Conservation (phyloP, 2,797 vertebrate species). For the Galago senegalensis region DNA sequence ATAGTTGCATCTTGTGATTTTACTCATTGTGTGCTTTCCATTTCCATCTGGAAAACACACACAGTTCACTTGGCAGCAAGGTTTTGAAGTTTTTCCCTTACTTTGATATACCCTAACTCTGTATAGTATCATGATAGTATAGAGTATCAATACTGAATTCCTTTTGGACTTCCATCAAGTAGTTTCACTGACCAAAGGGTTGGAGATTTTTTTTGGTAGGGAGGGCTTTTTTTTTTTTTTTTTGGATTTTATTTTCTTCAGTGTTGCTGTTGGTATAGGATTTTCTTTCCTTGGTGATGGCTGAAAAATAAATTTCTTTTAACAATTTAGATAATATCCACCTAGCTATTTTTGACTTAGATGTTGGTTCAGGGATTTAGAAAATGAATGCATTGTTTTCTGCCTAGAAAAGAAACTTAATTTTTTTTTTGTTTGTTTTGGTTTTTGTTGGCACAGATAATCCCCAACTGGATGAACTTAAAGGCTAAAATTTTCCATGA, state of each 20-base stretch:
- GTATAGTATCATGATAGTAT: neutral
- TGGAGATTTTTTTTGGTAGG: neutral
- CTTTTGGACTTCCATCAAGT: neutral
- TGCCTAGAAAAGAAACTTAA: conserved; percentile 72
- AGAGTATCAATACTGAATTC: neutral
- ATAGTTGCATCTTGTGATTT: conserved; percentile 21
- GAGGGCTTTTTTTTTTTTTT: neutral
- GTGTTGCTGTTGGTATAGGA: conserved; percentile 1
- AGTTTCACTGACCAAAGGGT: conserved; percentile 33
- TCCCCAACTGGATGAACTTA: conserved; percentile 80
- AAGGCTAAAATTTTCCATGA: conserved; percentile 85
- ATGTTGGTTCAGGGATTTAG: conserved; percentile 75
- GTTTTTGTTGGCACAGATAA: conserved; percentile 81
- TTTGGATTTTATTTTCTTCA: neutral
- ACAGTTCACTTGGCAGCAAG: neutral
- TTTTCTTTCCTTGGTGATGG: conserved; percentile 63
- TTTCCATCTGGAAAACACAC: conserved; percentile 15
- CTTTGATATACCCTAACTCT: neutral
- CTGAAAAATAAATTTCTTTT: conserved; percentile 74
- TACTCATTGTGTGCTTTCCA: neutral
- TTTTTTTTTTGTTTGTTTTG: conserved; percentile 64
- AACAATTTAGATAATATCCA: conserved; percentile 67
- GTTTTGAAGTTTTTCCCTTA: conserved; percentile 18
- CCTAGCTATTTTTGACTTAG: conserved; percentile 69
- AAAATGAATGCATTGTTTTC: conserved; percentile 81